Percentiles rank a stretch among this genome's conserved stretches.
These are phyloP conservation scores for Augochlorella aurata DNA, from an alignment of 2,888 invertebrate genomes.

Conservation along the genomic window DNA sequence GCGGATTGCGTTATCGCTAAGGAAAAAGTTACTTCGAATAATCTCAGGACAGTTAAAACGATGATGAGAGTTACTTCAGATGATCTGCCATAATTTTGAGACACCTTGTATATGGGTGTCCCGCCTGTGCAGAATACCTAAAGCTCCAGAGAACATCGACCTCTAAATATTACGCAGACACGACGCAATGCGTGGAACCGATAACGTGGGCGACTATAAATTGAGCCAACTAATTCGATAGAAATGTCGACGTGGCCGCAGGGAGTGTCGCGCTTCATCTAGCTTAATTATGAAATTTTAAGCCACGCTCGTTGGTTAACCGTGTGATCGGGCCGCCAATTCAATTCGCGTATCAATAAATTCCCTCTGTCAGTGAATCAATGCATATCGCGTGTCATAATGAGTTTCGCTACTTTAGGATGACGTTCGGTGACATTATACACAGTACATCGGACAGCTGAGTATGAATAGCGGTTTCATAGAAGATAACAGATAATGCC, in stretches of 20 bases:
- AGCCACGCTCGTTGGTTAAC: not conserved
- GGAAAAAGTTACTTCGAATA: too few relatives aligned
- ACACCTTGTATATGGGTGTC: not conserved
- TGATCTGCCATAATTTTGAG: too few relatives aligned
- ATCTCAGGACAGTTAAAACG: too few relatives aligned
- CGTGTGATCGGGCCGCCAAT: not conserved
- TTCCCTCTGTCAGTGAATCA: not conserved
- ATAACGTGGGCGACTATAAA: slow-evolving; percentile 40
- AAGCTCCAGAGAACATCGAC: not conserved
- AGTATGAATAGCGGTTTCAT: not conserved
- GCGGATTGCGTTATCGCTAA: too few relatives aligned
- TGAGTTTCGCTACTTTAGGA: not conserved
- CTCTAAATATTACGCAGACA: slow-evolving; percentile 29
- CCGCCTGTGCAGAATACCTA: not conserved
- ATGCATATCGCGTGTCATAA: not conserved
- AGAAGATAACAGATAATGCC: not conserved
- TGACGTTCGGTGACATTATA: not conserved
- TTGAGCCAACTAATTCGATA: slow-evolving; percentile 48
- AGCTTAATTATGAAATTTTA: slow-evolving; percentile 35
- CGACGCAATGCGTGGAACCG: slow-evolving; percentile 15
- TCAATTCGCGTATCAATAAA: slow-evolving; percentile 10
- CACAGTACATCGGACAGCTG: not conserved
- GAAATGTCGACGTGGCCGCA: not conserved
- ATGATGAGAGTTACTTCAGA: too few relatives aligned
- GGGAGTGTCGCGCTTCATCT: not conserved